Conservation (phyloP, 2,113 vertebrate genomes). For the Nyctibius bracteatus region DNA sequence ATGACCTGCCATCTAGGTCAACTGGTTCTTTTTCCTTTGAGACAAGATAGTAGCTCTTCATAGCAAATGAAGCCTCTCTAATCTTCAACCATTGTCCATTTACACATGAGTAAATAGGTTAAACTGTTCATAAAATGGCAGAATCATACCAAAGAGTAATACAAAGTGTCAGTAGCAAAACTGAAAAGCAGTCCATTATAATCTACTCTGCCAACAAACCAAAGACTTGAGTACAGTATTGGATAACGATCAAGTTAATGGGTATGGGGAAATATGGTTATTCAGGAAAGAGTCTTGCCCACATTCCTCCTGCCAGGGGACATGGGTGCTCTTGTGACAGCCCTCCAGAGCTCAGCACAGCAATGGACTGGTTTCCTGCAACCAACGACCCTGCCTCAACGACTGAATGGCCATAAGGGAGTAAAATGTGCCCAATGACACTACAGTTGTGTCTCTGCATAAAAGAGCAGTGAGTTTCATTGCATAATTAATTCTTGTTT, state of each 20-base stretch:
- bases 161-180: slow-evolving; percentile 44
- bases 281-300: background rate
- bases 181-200: slow-evolving; percentile 3
- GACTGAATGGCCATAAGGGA: background rate
- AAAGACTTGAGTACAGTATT: background rate
- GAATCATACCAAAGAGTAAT: slow-evolving; percentile 37
- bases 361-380: background rate
- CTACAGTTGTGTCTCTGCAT: background rate
- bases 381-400: background rate
- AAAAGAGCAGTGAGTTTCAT: background rate
- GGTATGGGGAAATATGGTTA: background rate
- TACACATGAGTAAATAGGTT: slow-evolving; percentile 62
- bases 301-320: background rate
- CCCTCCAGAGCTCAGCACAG: background rate
- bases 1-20: background rate
- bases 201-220: background rate
- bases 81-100: slow-evolving; percentile 38
- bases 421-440: background rate
- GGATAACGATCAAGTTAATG: slow-evolving; percentile 1
- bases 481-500: background rate
- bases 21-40: background rate
- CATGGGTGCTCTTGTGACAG: background rate
- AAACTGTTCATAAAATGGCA: slow-evolving; percentile 34
- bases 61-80: slow-evolving; percentile 53
- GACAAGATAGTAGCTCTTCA: background rate